Conservation (phyloP, 2,113 vertebrate genomes). For the Brachionichthys hirsutus region DNA sequence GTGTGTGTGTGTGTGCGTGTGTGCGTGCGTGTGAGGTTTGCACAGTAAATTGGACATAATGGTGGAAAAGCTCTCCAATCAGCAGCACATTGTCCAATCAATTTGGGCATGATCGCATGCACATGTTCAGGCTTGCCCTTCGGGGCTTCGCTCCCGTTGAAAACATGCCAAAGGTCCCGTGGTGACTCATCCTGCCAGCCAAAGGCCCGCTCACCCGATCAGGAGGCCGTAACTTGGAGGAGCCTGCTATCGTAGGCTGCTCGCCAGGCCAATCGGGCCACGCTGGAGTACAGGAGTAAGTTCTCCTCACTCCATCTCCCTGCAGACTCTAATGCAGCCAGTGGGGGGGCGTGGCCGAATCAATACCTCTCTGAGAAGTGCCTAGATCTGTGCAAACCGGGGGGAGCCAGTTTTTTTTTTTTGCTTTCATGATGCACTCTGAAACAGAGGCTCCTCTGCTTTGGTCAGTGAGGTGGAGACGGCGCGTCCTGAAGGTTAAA, state of each 20-base stretch:
- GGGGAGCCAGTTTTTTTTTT: neutral
- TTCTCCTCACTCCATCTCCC: conserved; percentile 34
- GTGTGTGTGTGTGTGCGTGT: conserved; percentile 8
- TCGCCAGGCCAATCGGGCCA: conserved; percentile 20
- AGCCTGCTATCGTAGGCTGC: neutral
- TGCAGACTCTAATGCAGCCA: conserved; percentile 49
- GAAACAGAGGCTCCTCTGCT: neutral
- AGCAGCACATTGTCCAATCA: conserved; percentile 38
- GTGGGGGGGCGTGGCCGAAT: conserved; percentile 51
- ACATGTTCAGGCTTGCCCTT: neutral
- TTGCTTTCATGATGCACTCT: neutral
- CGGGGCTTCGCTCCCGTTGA: too few relatives aligned
- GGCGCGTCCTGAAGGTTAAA: conserved; percentile 16
- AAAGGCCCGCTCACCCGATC: too few relatives aligned
- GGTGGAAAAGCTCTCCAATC: conserved; percentile 22
- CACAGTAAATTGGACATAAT: conserved; percentile 23
- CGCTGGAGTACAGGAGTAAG: neutral
- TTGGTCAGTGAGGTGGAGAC: too few relatives aligned
- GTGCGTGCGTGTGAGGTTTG: conserved; percentile 1
- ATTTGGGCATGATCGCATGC: conserved; percentile 1
- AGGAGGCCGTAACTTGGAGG: conserved; percentile 2
- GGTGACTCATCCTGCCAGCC: neutral
- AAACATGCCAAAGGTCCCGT: conserved; percentile 1
- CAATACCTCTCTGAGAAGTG: conserved; percentile 57
- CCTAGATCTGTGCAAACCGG: conserved; percentile 21